Percentiles rank a stretch among this genome's conserved stretches.
These are phyloP conservation scores for Eledona agricola DNA, from an alignment of 2,888 invertebrate species.

Conservation along the genomic window DNA sequence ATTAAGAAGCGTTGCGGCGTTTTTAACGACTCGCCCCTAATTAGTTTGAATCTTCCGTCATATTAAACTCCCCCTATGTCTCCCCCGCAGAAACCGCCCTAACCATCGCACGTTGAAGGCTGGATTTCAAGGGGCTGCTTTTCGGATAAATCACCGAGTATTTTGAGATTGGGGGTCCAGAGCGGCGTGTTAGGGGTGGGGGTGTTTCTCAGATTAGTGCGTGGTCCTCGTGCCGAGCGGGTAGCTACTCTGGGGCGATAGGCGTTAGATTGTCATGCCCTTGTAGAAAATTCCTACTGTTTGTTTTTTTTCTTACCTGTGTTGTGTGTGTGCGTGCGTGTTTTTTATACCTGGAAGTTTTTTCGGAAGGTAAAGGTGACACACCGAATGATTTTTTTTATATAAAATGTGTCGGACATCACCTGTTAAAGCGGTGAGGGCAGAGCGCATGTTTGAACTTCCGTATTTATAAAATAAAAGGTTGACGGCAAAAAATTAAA, in stretches of 20 bases:
- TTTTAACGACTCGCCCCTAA: no score
- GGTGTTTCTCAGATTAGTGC: slow-evolving; percentile 52
- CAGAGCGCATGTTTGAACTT: slow-evolving; percentile 19
- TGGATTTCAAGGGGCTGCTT: slow-evolving; percentile 43
- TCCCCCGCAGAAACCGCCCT: slow-evolving; percentile 31
- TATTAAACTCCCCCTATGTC: slow-evolving; percentile 8
- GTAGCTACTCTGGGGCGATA: slow-evolving; percentile 31
- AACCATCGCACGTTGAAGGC: slow-evolving; percentile 33
- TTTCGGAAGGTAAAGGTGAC: no score
- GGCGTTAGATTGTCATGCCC: slow-evolving; percentile 34
- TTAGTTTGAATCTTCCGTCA: slow-evolving; percentile 12
- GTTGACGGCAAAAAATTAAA: slow-evolving; percentile 22
- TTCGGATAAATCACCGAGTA: slow-evolving; percentile 55
- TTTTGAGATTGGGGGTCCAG: slow-evolving; percentile 53
- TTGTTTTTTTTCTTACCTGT: slow-evolving; percentile 35
- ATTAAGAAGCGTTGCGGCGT: no score
- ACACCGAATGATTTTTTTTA: slow-evolving; percentile 5
- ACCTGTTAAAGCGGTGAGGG: slow-evolving; percentile 18
- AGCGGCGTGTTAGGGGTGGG: slow-evolving; percentile 48
- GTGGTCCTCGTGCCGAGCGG: slow-evolving; percentile 50
- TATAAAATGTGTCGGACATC: slow-evolving; percentile 3
- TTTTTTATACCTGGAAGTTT: slow-evolving; percentile 14
- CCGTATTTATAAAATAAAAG: slow-evolving; percentile 21
- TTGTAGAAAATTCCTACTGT: slow-evolving; percentile 24
- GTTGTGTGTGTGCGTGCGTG: slow-evolving; percentile 1